A percentile compares a stretch with the other conserved stretches of the same genome.
These are phyloP conservation scores for Rousettus leschenaultii DNA, from an alignment of 2,113 vertebrate genomes.

Conservation along the genomic window DNA sequence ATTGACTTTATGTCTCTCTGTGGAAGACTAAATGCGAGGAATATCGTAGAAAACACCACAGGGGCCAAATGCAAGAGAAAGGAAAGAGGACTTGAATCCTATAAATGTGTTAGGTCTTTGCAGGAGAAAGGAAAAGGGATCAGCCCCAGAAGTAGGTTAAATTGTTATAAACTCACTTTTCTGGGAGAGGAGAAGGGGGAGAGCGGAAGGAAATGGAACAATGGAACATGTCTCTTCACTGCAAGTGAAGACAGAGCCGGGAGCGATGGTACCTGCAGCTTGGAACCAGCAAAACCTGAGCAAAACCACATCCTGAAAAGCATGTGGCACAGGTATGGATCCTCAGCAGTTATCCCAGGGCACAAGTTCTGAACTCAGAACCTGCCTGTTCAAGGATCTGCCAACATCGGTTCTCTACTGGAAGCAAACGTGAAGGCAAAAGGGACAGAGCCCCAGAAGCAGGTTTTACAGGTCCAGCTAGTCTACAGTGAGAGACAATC, in stretches of 20 bases:
- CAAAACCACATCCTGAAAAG: neutral
- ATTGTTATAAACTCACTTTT: neutral
- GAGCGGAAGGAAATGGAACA: neutral
- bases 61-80: neutral
- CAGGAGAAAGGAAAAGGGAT: neutral
- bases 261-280: neutral
- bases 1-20: neutral
- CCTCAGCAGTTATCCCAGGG: neutral
- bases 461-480: neutral
- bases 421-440: rapidly evolving
- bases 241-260: neutral
- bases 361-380: neutral
- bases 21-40: neutral
- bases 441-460: neutral
- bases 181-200: neutral
- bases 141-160: neutral
- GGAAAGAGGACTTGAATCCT: neutral
- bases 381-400: neutral
- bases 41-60: neutral
- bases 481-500: neutral
- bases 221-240: no score
- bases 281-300: neutral
- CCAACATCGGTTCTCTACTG: neutral
- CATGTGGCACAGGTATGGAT: neutral
- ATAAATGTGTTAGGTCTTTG: neutral